Percentiles rank a stretch among this genome's conserved stretches.
Evolutionary conservation across 2,797 vertebrate species (phyloP).

Genomic region (Hybognathus amarus): DNA sequence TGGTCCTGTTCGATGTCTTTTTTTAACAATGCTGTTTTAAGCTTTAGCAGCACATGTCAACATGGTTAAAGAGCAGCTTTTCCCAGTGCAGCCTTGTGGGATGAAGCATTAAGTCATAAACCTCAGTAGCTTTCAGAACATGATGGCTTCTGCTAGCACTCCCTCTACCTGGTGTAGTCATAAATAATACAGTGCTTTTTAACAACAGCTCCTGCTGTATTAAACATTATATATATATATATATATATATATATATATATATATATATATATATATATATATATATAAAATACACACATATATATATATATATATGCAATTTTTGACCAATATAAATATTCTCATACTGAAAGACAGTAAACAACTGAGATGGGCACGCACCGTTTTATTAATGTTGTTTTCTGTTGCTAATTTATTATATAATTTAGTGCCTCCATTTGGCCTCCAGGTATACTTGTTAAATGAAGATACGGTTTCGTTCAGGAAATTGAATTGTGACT

Average conservation of each 20-base stretch:
- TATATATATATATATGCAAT: no score
- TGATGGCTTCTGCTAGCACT: conserved; percentile 5
- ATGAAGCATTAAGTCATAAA: conserved; percentile 11
- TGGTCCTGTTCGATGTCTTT: background rate
- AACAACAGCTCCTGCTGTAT: background rate
- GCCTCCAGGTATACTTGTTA: background rate
- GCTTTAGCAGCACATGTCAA: conserved; percentile 7
- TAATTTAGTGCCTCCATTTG: background rate
- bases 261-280: no score
- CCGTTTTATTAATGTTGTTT: conserved; percentile 26
- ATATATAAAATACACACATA: no score
- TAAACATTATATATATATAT: no score
- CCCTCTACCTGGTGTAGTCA: background rate
- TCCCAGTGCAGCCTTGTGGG: background rate
- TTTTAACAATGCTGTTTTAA: background rate
- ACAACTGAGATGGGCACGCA: background rate
- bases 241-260: no score
- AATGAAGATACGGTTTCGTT: background rate
- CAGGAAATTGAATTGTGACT: conserved; percentile 3
- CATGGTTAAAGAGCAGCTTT: conserved; percentile 17
- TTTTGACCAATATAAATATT: conserved; percentile 3
- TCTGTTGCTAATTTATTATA: conserved; percentile 21
- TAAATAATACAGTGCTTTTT: conserved; percentile 19
- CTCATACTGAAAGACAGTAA: conserved; percentile 10
- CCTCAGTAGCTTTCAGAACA: conserved; percentile 16